Evolutionary conservation across 1,140 invertebrate genomes (phyloP), one percentile per base, ranked within the genome.

Genomic region (Vanessa atalanta): DNA sequence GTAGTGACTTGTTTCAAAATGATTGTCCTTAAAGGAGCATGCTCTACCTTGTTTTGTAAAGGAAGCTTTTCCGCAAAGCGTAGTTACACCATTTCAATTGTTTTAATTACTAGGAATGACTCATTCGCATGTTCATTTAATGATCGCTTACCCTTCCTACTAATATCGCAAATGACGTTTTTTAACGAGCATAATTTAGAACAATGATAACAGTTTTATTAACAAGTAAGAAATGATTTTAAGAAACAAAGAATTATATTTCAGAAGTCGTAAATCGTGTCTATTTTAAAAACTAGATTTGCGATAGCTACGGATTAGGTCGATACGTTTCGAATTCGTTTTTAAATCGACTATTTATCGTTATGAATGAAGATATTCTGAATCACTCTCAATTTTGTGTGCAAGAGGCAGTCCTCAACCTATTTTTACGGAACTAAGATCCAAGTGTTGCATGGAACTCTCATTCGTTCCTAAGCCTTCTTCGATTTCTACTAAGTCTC

Each of bases 91-190:
- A 26, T 31, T 61, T 0, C 6, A 61, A 61, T 37, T n/a, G 55
- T 61, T 37, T 60, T 61, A 61, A 61, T 61, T 61, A 61, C 13
- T 23, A 13, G 57, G 31, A 12, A n/a, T 61, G 57, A 61, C 7
- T 61, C 57, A 61, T 37, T 61, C 57, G 14, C 26, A 61, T 37
- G 53, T 61, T 11, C 43, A n/a, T 61, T 31, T 61, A 26, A 61
- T 61, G 57, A 26, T 37, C 57, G 37, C 26, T 3, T 26, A 15
- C n/a, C n/a, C 13, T 14, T 51, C n/a, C 14, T 16, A 61, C 14
- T 37, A 61, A 31, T 31, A 31, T 61, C 23, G 26, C 12, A 9
- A 37, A 37, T 61, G 26, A 61, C 14, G 57, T 31, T 61, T 60
- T 60, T 61, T 16, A 37, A 31, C 26, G 57, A 37, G 57, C 31